These are phyloP conservation scores for Vespertilio murinus DNA, from an alignment of 2,797 vertebrate genomes.

Conservation along the genomic window DNA sequence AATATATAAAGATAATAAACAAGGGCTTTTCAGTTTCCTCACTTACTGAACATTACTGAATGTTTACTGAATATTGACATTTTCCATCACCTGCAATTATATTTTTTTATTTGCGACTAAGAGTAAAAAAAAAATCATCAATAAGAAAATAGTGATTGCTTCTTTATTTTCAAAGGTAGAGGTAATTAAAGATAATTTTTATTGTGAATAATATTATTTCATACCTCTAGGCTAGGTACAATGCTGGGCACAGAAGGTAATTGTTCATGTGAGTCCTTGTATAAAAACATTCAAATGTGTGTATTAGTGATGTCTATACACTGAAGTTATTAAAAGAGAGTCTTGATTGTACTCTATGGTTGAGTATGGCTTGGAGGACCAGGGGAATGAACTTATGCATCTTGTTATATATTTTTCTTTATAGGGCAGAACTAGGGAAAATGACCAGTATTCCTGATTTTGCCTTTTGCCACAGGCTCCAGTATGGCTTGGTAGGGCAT, in stretches of 20 bases:
- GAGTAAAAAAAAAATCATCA: not conserved
- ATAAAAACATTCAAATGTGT: not conserved
- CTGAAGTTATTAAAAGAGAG: not conserved
- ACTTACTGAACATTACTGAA: not conserved
- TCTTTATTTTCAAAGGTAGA: slow-evolving; percentile 1
- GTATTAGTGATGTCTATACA: not conserved
- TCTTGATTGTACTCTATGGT: not conserved
- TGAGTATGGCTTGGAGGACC: not conserved
- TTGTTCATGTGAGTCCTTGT: not conserved
- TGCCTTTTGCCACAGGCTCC: not conserved
- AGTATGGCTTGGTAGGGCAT: not conserved
- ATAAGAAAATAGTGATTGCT: not conserved
- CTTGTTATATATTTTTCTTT: not conserved
- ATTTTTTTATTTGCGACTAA: slow-evolving; percentile 26
- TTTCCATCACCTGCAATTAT: not conserved
- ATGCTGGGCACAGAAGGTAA: not conserved
- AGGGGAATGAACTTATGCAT: not conserved
- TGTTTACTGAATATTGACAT: not conserved
- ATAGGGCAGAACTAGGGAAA: rapidly evolving
- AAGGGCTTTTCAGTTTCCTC: not conserved
- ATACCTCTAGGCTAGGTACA: not conserved
- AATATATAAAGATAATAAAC: not conserved
- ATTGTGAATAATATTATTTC: slow-evolving; percentile 6
- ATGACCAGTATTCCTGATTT: not conserved
- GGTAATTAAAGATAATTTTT: slow-evolving; percentile 41